Percentiles rank a stretch among this genome's conserved stretches.
Conservation (phyloP, 2,797 vertebrate species). For the Chaenodraco wilsoni region DNA sequence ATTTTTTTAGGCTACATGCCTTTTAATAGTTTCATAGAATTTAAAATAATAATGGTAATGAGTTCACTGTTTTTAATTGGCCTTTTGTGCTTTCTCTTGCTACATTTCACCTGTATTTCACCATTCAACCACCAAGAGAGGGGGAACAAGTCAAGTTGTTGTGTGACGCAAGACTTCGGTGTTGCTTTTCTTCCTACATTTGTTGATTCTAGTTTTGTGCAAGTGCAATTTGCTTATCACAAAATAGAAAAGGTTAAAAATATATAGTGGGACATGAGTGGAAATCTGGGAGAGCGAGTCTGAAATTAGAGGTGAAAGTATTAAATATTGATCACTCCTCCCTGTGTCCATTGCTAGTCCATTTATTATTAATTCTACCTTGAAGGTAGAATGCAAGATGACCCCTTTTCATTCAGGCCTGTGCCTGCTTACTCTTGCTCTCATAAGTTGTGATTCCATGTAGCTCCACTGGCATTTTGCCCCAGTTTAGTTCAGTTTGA, state of each 20-base stretch:
- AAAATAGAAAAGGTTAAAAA: constrained; percentile 62
- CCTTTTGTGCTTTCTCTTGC: neutral
- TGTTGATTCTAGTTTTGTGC: constrained; percentile 3
- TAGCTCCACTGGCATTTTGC: constrained; percentile 67
- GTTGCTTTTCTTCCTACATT: constrained; percentile 7
- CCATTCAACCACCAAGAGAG: neutral
- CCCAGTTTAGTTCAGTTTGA: constrained; percentile 33
- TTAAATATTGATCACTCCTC: constrained; percentile 96
- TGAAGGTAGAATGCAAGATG: constrained; percentile 88
- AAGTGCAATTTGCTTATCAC: constrained; percentile 17
- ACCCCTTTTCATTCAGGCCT: constrained; percentile 81
- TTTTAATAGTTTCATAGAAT: constrained; percentile 11
- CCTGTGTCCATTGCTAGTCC: constrained; percentile 86
- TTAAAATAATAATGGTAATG: neutral
- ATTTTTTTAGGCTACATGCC: neutral
- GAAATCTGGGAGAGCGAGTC: constrained; percentile 78
- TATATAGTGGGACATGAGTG: constrained; percentile 69
- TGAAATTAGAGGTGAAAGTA: constrained; percentile 90
- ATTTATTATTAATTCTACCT: constrained; percentile 96
- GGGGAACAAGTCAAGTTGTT: neutral
- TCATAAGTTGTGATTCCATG: constrained; percentile 56
- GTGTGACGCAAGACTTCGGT: constrained; percentile 30
- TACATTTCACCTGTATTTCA: neutral
- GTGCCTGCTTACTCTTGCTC: constrained; percentile 74
- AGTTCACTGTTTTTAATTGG: neutral